Evolutionary conservation across 2,113 vertebrate genomes (phyloP), one percentile per base, ranked within the genome.

Genomic region (Pogonocichla stellata): DNA sequence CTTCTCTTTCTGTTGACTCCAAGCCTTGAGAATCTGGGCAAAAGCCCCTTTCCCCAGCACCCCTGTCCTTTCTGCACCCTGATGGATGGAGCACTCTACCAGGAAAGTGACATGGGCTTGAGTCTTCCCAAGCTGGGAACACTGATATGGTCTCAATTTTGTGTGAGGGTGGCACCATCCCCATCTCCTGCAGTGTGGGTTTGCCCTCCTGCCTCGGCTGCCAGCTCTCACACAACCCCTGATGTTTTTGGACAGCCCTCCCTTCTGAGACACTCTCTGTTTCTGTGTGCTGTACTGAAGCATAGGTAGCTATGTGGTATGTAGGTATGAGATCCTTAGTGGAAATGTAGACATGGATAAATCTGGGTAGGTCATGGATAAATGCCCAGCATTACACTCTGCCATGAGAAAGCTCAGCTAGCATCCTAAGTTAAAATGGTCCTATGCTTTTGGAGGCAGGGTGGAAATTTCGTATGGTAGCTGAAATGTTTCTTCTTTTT

Each of bases 111-210:
- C 17, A 15, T 10, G 22, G 5, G 4, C 25, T 70, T 50, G 36
- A 48, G 17, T 9, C 11, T 61, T 51, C 28, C 82, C 64, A 53
- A 36, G 51, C 10, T 67, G 33, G 23, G 22, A 85, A 38, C 16
- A 74, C 11, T 6, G 23, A 18, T 0, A 0, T 1, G 11, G 8
- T 33, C 6, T 43, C 26, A 0, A 29, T 6, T 74, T 56, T 19
- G 4, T 14, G 11, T 29, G 58, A 10, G 14, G 24, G 19, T 69
- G 48, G 19, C 43, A 80, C 26, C 6, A 9, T 22, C 0, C 0
- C 10, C 29, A 12, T 18, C 16, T 79, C 28, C 38, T 75, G 18
- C 34, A 29, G 10, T 4, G 24, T 40, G 43, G 19, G 11, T 60
- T 71, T 50, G 7, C 23, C 34, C 6, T 50, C 2, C 19, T 79